Percentiles rank a stretch among this genome's conserved stretches.
Evolutionary conservation across 2,888 invertebrate species (phyloP).

Genomic region (Temnothorax rugatulus): DNA sequence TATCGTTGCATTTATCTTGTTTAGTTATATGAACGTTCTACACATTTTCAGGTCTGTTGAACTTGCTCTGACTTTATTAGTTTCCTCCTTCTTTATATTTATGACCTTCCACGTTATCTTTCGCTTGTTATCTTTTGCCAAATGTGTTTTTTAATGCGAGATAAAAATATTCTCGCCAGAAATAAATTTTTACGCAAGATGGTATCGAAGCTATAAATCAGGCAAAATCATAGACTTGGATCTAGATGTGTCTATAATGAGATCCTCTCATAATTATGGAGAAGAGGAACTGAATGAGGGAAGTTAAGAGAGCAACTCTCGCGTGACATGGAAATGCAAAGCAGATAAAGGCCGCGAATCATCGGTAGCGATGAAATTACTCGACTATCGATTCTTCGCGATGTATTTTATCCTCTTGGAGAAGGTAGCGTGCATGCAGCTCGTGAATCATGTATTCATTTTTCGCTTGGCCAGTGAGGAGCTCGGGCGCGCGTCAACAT

Average conservation of each 20-base stretch:
- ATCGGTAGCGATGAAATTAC: conserved; percentile 38
- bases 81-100: not conserved
- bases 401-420: conserved; percentile 61
- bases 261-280: conserved; percentile 48
- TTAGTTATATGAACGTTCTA: conserved; percentile 12
- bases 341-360: conserved; percentile 36
- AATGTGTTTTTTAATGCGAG: not conserved
- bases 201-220: not conserved
- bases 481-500: conserved; percentile 77
- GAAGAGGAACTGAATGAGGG: not conserved
- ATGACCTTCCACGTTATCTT: not conserved
- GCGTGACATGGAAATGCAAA: conserved; percentile 42
- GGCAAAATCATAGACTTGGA: not conserved
- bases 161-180: not conserved
- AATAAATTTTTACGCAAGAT: not conserved
- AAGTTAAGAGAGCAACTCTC: conserved; percentile 22
- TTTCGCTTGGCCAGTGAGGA: conserved; percentile 75
- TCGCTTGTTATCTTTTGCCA: not conserved
- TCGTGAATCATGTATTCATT: conserved; percentile 81
- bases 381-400: conserved; percentile 64
- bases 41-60: conserved; percentile 7
- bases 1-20: conserved; percentile 34
- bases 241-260: conserved; percentile 29
- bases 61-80: conserved; percentile 21
- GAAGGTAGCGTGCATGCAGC: conserved; percentile 76